These are phyloP conservation scores for Arctopsyche grandis DNA, from an alignment of 1,140 invertebrate genomes.

Conservation along the genomic window DNA sequence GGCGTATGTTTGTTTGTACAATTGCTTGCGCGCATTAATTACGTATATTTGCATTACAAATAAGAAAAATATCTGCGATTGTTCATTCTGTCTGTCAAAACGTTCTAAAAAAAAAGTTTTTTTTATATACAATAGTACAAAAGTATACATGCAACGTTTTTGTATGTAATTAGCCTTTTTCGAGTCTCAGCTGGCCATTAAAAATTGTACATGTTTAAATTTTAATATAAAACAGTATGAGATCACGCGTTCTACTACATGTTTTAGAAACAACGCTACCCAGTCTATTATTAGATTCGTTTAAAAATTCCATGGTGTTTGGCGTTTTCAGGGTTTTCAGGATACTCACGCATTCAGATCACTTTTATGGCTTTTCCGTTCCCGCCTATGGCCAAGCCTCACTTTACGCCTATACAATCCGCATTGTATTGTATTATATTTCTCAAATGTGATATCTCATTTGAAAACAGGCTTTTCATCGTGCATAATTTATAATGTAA, in stretches of 20 bases:
- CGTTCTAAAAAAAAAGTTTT: slow-evolving; percentile 18
- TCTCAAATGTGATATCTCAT: background rate
- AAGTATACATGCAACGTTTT: background rate
- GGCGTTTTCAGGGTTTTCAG: slow-evolving; percentile 7
- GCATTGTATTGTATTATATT: background rate
- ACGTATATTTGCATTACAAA: slow-evolving; percentile 23
- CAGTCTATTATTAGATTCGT: no score
- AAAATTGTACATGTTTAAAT: background rate
- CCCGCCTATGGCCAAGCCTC: slow-evolving; percentile 21
- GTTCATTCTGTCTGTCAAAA: slow-evolving; percentile 31
- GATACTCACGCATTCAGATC: slow-evolving; percentile 47
- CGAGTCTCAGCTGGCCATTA: background rate
- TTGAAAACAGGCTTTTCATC: background rate
- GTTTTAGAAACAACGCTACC: no score
- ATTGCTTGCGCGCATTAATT: slow-evolving; percentile 22
- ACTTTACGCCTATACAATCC: background rate
- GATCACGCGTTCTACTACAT: no score
- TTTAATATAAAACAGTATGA: no score
- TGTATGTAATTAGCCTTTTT: slow-evolving; percentile 2
- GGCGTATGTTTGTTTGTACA: background rate
- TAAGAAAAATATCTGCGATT: slow-evolving; percentile 28
- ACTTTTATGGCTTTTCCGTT: slow-evolving; percentile 49
- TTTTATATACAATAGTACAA: background rate
- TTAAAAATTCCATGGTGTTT: no score
- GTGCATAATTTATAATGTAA: background rate